Percentiles rank a stretch among this genome's conserved stretches.
Evolutionary conservation across 2,113 vertebrate species (phyloP).

Genomic region (Oreamnos americanus): DNA sequence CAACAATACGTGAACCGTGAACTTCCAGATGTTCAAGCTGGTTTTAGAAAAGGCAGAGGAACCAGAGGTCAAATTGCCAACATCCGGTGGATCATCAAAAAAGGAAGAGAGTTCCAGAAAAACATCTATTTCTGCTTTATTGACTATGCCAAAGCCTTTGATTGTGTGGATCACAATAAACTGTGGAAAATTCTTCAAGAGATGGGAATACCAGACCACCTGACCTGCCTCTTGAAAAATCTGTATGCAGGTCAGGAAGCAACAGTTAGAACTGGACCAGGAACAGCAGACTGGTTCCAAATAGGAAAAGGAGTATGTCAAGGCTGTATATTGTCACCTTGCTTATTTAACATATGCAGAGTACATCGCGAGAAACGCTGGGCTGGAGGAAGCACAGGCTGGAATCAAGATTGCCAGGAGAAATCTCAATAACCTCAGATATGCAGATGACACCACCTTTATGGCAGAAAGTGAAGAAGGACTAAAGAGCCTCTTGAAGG

Average conservation of each 20-base stretch:
- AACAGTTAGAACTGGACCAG: background rate
- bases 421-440: background rate
- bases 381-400: background rate
- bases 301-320: background rate
- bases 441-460: background rate
- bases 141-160: background rate
- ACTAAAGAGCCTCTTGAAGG: background rate
- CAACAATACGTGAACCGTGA: fast-evolving
- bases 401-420: fast-evolving
- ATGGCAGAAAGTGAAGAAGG: background rate
- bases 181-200: background rate
- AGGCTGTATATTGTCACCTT: background rate
- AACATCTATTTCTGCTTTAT: background rate
- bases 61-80: background rate
- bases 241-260: background rate
- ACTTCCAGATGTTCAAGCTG: background rate
- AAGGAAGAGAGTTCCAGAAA: background rate
- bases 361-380: background rate
- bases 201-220: background rate
- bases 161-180: background rate
- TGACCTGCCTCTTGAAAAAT: background rate
- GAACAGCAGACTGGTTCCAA: background rate
- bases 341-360: background rate
- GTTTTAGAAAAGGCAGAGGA: background rate
- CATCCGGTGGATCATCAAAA: fast-evolving